A percentile compares a stretch with the other conserved stretches of the same genome.
These are phyloP conservation scores for Orthosia cruda DNA, from an alignment of 2,888 invertebrate genomes.

Conservation along the genomic window DNA sequence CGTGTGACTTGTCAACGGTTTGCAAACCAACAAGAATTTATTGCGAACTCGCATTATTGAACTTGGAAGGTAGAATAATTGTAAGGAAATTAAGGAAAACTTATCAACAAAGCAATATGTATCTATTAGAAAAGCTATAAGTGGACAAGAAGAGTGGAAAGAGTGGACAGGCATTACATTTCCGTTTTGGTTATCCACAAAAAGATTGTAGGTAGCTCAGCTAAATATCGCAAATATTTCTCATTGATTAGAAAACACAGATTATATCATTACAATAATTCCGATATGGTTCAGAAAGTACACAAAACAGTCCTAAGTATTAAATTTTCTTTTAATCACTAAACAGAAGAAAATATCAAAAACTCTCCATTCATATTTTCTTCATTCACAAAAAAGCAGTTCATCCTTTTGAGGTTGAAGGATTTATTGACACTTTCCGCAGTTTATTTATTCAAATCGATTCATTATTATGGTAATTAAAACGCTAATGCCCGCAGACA, in stretches of 20 bases:
- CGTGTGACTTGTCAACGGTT: slow-evolving; percentile 55
- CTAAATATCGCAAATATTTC: slow-evolving; percentile 7
- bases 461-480: slow-evolving; percentile 14
- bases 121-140: too few relatives aligned
- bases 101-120: too few relatives aligned
- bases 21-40: slow-evolving; percentile 23
- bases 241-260: slow-evolving; percentile 37
- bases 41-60: slow-evolving; percentile 1
- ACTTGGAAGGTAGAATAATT: not conserved
- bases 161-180: too few relatives aligned
- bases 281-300: slow-evolving; percentile 39
- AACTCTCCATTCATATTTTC: not conserved
- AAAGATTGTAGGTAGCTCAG: not conserved
- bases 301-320: not conserved
- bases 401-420: not conserved
- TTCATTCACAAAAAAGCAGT: not conserved
- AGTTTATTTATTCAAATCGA: slow-evolving; percentile 42
- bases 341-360: slow-evolving; percentile 26
- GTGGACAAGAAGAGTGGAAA: too few relatives aligned
- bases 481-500: slow-evolving; percentile 38
- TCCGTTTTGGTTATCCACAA: not conserved
- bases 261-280: slow-evolving; percentile 36
- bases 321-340: slow-evolving; percentile 16
- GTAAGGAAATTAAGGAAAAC: not conserved
- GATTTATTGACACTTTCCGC: slow-evolving; percentile 33